A percentile compares a stretch with the other conserved stretches of the same genome.
Evolutionary conservation across 2,888 invertebrate genomes (phyloP).

Genomic region (Tipula lateralis): DNA sequence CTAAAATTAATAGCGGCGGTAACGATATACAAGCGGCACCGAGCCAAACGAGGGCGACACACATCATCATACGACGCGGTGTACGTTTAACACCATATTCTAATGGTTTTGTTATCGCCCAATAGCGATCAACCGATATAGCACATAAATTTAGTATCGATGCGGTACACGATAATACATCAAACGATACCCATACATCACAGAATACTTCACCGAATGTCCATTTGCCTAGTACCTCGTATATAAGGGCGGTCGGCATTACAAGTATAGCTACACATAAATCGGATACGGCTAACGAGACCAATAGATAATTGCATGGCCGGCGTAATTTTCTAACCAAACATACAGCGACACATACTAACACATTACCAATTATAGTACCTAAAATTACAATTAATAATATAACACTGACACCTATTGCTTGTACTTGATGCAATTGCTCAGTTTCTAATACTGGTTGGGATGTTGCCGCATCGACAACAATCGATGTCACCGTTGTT

Average conservation of each 20-base stretch:
- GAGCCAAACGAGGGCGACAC: constrained; percentile 89
- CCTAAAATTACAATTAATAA: constrained; percentile 71
- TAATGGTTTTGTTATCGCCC: constrained; percentile 86
- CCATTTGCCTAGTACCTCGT: constrained; percentile 91
- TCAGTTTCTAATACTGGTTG: constrained; percentile 29
- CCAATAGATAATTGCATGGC: constrained; percentile 86
- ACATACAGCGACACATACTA: constrained; percentile 93
- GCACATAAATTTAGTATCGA: constrained; percentile 97
- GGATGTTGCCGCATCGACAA: constrained; percentile 30
- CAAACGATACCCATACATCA: constrained; percentile 95
- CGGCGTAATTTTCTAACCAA: constrained; percentile 85
- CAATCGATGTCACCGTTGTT: constrained; percentile 27
- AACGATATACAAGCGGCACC: constrained; percentile 89
- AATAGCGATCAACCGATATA: constrained; percentile 94
- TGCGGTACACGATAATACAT: constrained; percentile 96
- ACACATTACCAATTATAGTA: constrained; percentile 81
- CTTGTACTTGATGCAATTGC: constrained; percentile 43
- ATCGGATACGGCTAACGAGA: constrained; percentile 94
- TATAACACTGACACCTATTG: constrained; percentile 67
- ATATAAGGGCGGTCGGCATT: constrained; percentile 95
- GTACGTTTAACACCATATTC: constrained; percentile 94
- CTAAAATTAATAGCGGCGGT: constrained; percentile 83
- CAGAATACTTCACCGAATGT: constrained; percentile 87
- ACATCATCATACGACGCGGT: constrained; percentile 82
- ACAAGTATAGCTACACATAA: constrained; percentile 92